Conservation (phyloP, 2,888 invertebrate species). For the Ernsta delagoae region DNA sequence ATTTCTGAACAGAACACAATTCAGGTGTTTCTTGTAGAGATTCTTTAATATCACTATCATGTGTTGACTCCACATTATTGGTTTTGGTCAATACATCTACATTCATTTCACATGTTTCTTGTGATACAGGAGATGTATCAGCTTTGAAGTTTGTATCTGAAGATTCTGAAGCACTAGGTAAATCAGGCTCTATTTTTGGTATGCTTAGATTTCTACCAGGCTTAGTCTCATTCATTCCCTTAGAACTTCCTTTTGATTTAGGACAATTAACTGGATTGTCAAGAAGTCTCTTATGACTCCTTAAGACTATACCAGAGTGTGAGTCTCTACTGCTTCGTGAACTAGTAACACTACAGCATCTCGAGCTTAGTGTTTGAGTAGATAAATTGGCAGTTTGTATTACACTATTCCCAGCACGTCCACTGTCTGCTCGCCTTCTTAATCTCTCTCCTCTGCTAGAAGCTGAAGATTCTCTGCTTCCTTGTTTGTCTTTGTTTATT, state of each 20-base stretch:
- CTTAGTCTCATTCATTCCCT: slow-evolving; percentile 61
- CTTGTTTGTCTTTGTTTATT: slow-evolving; percentile 63
- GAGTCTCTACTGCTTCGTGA: slow-evolving; percentile 78
- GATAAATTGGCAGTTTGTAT: slow-evolving; percentile 61
- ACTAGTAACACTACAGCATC: slow-evolving; percentile 79
- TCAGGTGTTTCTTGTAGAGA: slow-evolving; percentile 64
- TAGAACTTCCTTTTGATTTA: slow-evolving; percentile 62
- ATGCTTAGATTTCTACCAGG: slow-evolving; percentile 59
- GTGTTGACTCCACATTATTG: slow-evolving; percentile 54
- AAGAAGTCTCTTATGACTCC: slow-evolving; percentile 86
- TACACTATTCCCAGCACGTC: slow-evolving; percentile 59
- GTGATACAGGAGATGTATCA: slow-evolving; percentile 55
- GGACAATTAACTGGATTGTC: slow-evolving; percentile 61
- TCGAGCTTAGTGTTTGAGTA: slow-evolving; percentile 64
- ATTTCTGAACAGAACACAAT: slow-evolving; percentile 37
- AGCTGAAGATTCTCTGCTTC: slow-evolving; percentile 76
- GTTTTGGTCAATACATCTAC: slow-evolving; percentile 52
- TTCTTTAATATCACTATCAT: slow-evolving; percentile 68
- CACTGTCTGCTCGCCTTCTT: slow-evolving; percentile 67
- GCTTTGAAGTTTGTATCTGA: slow-evolving; percentile 45
- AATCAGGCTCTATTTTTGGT: slow-evolving; percentile 64
- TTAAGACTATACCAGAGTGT: slow-evolving; percentile 84
- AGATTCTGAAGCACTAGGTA: slow-evolving; percentile 56
- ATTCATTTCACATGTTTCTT: slow-evolving; percentile 51
- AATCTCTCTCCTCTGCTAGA: slow-evolving; percentile 72